Evolutionary conservation across 2,113 vertebrate species (phyloP).

Genomic region (Bettongia penicillata): DNA sequence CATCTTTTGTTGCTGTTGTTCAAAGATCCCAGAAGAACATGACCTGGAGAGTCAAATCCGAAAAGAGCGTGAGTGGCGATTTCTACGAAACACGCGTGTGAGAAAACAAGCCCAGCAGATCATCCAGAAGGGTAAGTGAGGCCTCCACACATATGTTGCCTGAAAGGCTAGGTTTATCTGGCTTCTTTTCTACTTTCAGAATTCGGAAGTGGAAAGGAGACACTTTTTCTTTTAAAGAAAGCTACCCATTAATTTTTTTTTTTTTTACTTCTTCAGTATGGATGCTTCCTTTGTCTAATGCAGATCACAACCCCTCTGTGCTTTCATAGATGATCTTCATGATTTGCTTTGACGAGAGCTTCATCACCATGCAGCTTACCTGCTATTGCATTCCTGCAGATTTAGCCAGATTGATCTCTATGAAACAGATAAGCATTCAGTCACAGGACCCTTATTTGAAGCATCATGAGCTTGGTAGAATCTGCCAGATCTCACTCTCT

Average conservation of each 20-base stretch:
- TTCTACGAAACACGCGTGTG: conserved; percentile 92
- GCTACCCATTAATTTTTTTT: neutral
- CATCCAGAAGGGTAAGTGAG: conserved; percentile 90
- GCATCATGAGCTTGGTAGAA: neutral
- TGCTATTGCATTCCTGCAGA: neutral
- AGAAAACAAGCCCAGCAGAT: conserved; percentile 91
- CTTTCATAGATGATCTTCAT: neutral
- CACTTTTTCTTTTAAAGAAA: neutral
- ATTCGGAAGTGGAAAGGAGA: neutral
- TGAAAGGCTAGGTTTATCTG: neutral
- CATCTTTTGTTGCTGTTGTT: neutral
- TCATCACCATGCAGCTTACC: neutral
- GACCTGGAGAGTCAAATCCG: conserved; percentile 96
- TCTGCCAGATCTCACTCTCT: neutral
- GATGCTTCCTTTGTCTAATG: neutral
- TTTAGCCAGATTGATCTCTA: neutral
- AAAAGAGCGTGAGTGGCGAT: conserved; percentile 97
- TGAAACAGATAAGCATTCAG: neutral
- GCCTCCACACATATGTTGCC: neutral
- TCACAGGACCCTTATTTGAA: neutral
- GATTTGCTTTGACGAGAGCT: neutral
- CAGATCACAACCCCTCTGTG: neutral
- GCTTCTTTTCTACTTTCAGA: neutral
- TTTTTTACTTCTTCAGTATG: neutral
- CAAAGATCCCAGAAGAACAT: conserved; percentile 95